Evolutionary conservation across 2,888 invertebrate genomes (phyloP), one percentile per base, ranked within the genome.

Genomic region (Tupiocoris notatus): DNA sequence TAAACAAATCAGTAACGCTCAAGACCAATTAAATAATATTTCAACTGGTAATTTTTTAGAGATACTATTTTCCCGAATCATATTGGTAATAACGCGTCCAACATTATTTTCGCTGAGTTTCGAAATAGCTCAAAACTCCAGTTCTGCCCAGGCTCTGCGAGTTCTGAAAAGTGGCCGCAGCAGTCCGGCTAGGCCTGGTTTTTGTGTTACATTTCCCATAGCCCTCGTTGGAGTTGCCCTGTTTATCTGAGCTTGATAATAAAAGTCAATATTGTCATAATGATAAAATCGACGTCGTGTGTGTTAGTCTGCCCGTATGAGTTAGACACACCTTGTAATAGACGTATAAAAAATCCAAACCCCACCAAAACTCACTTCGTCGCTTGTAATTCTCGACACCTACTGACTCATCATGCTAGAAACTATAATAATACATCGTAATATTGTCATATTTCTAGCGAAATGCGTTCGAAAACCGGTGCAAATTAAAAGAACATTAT

Each of bases 201-300:
- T 75, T 24, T 56, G 64, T 75, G 75, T 75, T 75, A 75, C 66
- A 75, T 75, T 73, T 73, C 73, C 73, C 73, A 73, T 62, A 39
- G 22, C 63, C 54, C 39, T 39, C 39, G 39, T 7, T 39, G 39
- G 3, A 7, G 39, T 39, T 39, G 39, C 39, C 39, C 39, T 3
- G 39, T 39, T 39, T 39, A 39, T 39, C 39, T 39, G 39, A 39
- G 39, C 6, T 12, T 39, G 75, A 76, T 76, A 76, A 76, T 56
- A 64, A 59, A 23, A 68, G 67, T 56, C 61, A 76, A 66, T 68
- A 76, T 76, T 76, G 76, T 59, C 76, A 61, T 21, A 22, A 56
- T 76, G 68, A 68, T 76, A 76, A 76, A 67, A 7, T 39, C 39
- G 39, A 12, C 12, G 39, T 39, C 3, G 39, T 39, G 39, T 39